Conservation (phyloP, 1,140 invertebrate genomes). For the Anoplophora glabripennis region DNA sequence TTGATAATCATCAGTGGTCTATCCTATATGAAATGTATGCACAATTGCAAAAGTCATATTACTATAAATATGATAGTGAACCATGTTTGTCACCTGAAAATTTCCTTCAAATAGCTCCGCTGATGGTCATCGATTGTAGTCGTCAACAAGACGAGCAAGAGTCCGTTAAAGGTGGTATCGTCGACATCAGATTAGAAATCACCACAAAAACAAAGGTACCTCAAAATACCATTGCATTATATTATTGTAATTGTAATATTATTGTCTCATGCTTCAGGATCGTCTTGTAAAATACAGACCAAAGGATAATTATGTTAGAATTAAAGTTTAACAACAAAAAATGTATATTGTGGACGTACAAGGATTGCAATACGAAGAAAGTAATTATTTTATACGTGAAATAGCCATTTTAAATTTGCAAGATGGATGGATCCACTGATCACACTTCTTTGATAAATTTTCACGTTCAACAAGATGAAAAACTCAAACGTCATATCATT, state of each 20-base stretch:
- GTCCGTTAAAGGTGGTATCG: not conserved
- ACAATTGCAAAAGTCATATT: not conserved
- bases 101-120: not conserved
- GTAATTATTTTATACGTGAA: not conserved
- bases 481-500: too few species aligned
- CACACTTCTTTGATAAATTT: too few species aligned
- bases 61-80: not conserved
- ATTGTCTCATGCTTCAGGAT: not conserved
- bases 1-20: not conserved
- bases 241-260: too few species aligned
- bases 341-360: constrained; percentile 4
- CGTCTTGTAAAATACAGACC: constrained; percentile 5
- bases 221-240: not conserved
- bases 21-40: constrained; percentile 12
- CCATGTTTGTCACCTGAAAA: not conserved
- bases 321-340: not conserved
- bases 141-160: not conserved
- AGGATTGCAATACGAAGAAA: constrained; percentile 3
- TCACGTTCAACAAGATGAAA: too few species aligned
- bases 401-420: too few species aligned
- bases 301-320: not conserved
- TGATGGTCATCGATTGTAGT: not conserved
- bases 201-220: not conserved
- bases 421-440: too few species aligned
- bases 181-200: not conserved